A percentile compares a stretch with the other conserved stretches of the same genome.
Conservation (phyloP, 2,113 vertebrate genomes). For the Zosterops borbonicus region DNA sequence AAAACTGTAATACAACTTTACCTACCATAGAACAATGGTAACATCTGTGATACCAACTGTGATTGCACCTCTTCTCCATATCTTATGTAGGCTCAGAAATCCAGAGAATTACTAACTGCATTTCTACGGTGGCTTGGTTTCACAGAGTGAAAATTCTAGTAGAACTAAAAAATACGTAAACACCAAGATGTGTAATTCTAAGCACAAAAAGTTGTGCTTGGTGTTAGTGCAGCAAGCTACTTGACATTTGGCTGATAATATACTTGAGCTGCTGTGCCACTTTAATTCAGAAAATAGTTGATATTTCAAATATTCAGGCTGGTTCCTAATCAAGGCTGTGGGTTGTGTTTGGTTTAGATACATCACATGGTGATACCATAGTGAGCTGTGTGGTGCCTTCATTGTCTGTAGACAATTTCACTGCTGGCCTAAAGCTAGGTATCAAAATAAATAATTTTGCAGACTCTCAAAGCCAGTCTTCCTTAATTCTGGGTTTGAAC, state of each 20-base stretch:
- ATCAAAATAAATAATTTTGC: not conserved
- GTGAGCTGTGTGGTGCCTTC: not conserved
- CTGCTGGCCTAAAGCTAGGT: not conserved
- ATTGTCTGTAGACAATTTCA: not conserved
- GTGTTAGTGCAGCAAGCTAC: not conserved
- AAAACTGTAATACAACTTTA: not conserved
- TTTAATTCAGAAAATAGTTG: not conserved
- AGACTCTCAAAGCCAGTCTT: not conserved
- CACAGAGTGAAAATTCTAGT: not conserved
- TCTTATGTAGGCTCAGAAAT: not conserved
- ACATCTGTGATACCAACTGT: not conserved
- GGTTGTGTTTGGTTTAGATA: not conserved
- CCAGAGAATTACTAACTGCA: not conserved
- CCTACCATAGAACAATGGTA: not conserved
- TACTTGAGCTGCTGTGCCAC: not conserved
- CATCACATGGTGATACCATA: accelerated
- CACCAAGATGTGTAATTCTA: not conserved
- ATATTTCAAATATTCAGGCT: not conserved
- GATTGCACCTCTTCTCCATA: not conserved
- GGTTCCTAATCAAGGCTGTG: not conserved
- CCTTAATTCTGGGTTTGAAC: not conserved
- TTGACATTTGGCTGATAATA: not conserved
- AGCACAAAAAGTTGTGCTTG: not conserved
- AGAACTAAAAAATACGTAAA: not conserved
- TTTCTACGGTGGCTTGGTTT: not conserved